Conservation (phyloP, 2,113 vertebrate genomes). For the Indicator maculatus region DNA sequence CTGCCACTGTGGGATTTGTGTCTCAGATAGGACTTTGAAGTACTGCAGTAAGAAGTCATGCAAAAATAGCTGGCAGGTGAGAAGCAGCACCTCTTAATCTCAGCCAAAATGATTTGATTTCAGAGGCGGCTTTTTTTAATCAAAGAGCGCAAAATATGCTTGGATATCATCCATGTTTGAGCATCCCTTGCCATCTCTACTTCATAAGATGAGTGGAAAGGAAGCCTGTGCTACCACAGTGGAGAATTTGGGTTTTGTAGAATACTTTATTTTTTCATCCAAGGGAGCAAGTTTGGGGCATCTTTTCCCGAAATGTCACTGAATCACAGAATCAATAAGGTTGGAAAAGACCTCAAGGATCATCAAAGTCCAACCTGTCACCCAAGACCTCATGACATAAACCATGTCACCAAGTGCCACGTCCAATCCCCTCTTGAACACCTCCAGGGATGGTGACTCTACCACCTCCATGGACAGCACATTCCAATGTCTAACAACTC, state of each 20-base stretch:
- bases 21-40: background rate
- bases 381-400: no score
- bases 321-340: no score
- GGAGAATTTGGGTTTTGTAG: background rate
- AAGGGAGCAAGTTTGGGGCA: background rate
- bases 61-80: background rate
- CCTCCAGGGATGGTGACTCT: no score
- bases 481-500: no score
- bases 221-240: background rate
- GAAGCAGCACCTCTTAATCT: background rate
- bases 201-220: background rate
- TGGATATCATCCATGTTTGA: background rate
- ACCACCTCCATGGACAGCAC: no score
- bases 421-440: no score
- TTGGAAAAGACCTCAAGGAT: no score
- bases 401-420: no score
- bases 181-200: background rate
- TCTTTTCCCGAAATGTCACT: background rate
- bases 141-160: background rate
- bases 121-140: background rate
- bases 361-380: no score
- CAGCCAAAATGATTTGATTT: background rate
- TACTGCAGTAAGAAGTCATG: background rate
- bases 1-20: accelerated
- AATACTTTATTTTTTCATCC: background rate